phyloP scores from a whole-genome alignment of 2,797 vertebrate genomes.

The Artibeus jamaicensis region DNA sequence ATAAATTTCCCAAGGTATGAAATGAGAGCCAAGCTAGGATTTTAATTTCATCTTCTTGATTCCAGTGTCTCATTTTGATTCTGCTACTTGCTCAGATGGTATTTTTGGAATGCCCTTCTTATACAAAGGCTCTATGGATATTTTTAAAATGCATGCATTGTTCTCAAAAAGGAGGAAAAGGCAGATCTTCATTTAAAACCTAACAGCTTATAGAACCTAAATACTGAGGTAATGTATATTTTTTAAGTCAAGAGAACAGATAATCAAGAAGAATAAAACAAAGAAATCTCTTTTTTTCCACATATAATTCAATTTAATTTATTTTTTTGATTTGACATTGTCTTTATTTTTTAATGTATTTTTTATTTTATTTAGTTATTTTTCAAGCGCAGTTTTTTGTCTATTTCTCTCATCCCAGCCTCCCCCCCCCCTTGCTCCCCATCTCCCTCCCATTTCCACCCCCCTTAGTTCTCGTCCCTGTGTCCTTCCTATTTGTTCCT shows the following conservation, averaged over 20 bases:
- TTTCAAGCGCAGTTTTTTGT: no score
- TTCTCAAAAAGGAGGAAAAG: background rate
- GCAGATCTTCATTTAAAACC: background rate
- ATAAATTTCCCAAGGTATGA: background rate
- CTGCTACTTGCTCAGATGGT: background rate
- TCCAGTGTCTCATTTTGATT: background rate
- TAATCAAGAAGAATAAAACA: background rate
- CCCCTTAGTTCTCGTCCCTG: no score
- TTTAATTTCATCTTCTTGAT: background rate
- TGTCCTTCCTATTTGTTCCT: no score
- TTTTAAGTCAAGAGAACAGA: background rate
- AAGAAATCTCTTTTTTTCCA: no score
- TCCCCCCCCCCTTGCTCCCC: no score
- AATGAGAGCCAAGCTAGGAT: background rate
- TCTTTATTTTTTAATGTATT: no score
- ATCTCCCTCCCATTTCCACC: no score
- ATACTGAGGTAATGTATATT: background rate
- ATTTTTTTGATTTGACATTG: no score
- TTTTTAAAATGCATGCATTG: background rate
- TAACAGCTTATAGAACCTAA: background rate
- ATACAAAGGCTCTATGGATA: background rate
- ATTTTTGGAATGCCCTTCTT: background rate
- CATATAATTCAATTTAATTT: no score
- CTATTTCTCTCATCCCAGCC: no score
- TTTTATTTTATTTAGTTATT: no score